Conservation (phyloP, 1,140 invertebrate species). For the Bactericera cockerelli region DNA sequence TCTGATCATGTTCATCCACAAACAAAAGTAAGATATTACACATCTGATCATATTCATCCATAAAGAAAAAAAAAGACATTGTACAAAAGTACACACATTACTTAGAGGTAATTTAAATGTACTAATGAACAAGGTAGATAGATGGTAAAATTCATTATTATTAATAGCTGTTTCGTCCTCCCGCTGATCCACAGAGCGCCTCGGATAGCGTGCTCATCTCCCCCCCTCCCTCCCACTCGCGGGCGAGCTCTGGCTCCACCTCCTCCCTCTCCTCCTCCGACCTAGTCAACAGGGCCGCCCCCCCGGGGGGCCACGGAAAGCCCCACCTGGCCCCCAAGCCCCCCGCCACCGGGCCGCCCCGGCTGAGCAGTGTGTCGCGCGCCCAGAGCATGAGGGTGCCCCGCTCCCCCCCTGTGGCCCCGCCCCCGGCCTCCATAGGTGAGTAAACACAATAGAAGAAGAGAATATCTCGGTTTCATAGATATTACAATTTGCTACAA, state of each 20-base stretch:
- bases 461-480: no score
- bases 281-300: conserved; percentile 12
- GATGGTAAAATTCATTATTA: no score
- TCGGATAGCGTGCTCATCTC: conserved; percentile 22
- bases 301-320: conserved; percentile 32
- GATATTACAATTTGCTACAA: no score
- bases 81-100: no score
- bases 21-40: no score
- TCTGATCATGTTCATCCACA: no score
- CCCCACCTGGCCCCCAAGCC: conserved; percentile 37
- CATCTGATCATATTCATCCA: no score
- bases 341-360: conserved; percentile 21
- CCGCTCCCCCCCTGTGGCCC: conserved; percentile 32
- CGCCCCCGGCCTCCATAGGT: no score
- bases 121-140: no score
- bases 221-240: conserved; percentile 11
- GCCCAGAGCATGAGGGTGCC: conserved; percentile 39
- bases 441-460: no score
- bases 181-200: conserved; percentile 23
- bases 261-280: conserved; percentile 17
- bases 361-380: conserved; percentile 28
- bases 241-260: conserved; percentile 19
- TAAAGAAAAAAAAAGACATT: no score
- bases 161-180: conserved; percentile 7
- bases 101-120: no score